Evolutionary conservation across 2,888 invertebrate species (phyloP).

Genomic region (Plebejus melissa): DNA sequence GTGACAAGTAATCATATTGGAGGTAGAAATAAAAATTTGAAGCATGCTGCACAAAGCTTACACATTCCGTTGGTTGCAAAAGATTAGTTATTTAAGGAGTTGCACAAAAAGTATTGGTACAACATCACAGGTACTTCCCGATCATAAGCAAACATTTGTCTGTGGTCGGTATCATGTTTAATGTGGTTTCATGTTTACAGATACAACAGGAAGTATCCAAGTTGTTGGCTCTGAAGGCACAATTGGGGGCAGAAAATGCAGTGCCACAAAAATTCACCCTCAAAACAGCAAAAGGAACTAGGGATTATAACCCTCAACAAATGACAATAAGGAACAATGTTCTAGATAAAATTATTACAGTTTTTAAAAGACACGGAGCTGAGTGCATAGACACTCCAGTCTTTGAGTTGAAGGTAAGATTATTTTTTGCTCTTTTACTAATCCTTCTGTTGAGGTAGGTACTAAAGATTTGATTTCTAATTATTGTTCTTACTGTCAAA

Average conservation of each 20-base stretch:
- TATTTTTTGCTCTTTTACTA: background rate
- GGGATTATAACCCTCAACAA: conserved; percentile 96
- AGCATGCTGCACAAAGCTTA: conserved; percentile 60
- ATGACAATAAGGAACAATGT: conserved; percentile 95
- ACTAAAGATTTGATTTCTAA: background rate
- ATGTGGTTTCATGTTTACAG: conserved; percentile 66
- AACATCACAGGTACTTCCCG: conserved; percentile 66
- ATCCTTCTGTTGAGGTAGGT: background rate
- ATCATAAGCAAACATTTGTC: background rate
- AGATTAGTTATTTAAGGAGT: conserved; percentile 47
- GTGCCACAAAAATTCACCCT: conserved; percentile 88
- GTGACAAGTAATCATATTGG: conserved; percentile 63
- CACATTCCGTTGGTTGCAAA: conserved; percentile 53
- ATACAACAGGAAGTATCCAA: conserved; percentile 92
- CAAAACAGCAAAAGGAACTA: conserved; percentile 95
- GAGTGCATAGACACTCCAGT: conserved; percentile 99
- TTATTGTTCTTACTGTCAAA: background rate
- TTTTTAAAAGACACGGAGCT: conserved; percentile 98
- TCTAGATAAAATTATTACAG: conserved; percentile 89
- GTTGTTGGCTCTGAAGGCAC: conserved; percentile 88
- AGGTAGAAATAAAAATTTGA: conserved; percentile 43
- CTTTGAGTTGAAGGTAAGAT: conserved; percentile 93
- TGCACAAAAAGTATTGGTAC: conserved; percentile 64
- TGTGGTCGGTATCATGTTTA: conserved; percentile 28
- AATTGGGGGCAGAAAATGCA: conserved; percentile 80